A percentile compares a stretch with the other conserved stretches of the same genome.
Evolutionary conservation across 2,888 invertebrate species (phyloP).

Genomic region (Entomobrya multifasciata): DNA sequence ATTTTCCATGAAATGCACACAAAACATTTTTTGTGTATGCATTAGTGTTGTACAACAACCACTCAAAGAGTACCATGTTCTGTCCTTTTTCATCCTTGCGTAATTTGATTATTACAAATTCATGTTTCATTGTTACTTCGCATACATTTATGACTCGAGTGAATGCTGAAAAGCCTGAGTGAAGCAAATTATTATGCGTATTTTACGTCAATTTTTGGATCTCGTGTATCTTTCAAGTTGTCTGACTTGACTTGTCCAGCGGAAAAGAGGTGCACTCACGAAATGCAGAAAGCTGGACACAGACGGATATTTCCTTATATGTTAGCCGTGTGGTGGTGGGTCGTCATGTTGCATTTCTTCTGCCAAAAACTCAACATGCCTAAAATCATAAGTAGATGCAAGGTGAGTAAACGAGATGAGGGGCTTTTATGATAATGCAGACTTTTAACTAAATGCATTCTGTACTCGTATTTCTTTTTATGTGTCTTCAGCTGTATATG

Average conservation of each 20-base stretch:
- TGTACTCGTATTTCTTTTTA: constrained; percentile 14
- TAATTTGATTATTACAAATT: constrained; percentile 45
- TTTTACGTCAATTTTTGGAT: constrained; percentile 22
- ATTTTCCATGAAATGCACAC: constrained; percentile 4
- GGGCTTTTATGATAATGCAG: neutral
- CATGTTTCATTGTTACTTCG: constrained; percentile 25
- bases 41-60: constrained; percentile 15
- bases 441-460: constrained; percentile 45
- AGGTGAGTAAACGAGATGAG: constrained; percentile 11
- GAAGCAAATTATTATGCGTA: neutral
- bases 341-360: constrained; percentile 26
- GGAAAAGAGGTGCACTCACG: neutral
- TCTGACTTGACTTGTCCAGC: neutral
- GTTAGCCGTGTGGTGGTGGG: neutral
- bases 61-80: neutral
- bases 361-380: constrained; percentile 35
- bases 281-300: constrained; percentile 40
- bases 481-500: neutral
- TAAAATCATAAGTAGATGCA: constrained; percentile 25
- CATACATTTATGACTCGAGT: constrained; percentile 10
- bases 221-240: neutral
- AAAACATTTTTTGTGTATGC: constrained; percentile 9
- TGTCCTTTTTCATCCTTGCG: constrained; percentile 11
- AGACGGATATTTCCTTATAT: constrained; percentile 48
- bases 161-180: neutral